Percentiles rank a stretch among this genome's conserved stretches.
phyloP scores from a whole-genome alignment of 2,888 invertebrate species.

The Drosophila stalkeri region DNA sequence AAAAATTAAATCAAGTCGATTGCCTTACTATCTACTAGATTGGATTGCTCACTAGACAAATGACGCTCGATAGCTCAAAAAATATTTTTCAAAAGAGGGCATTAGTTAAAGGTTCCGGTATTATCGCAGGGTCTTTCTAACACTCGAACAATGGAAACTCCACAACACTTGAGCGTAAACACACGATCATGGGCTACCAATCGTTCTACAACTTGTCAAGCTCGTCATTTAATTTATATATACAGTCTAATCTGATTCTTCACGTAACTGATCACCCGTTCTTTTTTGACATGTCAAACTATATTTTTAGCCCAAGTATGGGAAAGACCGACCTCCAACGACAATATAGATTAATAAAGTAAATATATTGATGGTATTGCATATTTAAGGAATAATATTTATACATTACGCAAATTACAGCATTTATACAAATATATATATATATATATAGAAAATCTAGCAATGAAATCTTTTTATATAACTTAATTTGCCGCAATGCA shows the following conservation, averaged over 20 bases:
- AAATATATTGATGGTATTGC: too few relatives aligned
- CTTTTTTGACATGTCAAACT: conserved; percentile 1
- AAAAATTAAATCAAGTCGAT: conserved; percentile 12
- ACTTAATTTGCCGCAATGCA: too few relatives aligned
- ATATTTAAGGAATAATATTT: too few relatives aligned
- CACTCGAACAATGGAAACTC: conserved; percentile 11
- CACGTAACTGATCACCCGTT: conserved; percentile 1
- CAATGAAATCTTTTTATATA: too few relatives aligned
- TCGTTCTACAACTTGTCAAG: conserved; percentile 5
- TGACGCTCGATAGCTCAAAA: neutral
- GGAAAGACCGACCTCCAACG: neutral
- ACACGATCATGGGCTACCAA: neutral
- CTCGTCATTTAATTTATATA: neutral
- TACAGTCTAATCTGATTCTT: conserved; percentile 14
- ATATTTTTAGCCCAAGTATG: neutral
- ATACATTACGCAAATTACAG: too few relatives aligned
- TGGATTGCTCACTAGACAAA: conserved; percentile 9
- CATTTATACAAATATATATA: too few relatives aligned
- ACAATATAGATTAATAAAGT: neutral
- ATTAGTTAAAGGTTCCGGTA: conserved; percentile 5
- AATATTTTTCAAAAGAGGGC: conserved; percentile 13
- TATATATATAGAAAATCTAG: too few relatives aligned
- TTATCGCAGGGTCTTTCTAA: conserved; percentile 1
- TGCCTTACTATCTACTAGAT: conserved; percentile 39
- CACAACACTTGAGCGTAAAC: neutral